Evolutionary conservation across 64 coral and sea anemone genomes (phyloP).

Genomic region (Trachythela sp.): DNA sequence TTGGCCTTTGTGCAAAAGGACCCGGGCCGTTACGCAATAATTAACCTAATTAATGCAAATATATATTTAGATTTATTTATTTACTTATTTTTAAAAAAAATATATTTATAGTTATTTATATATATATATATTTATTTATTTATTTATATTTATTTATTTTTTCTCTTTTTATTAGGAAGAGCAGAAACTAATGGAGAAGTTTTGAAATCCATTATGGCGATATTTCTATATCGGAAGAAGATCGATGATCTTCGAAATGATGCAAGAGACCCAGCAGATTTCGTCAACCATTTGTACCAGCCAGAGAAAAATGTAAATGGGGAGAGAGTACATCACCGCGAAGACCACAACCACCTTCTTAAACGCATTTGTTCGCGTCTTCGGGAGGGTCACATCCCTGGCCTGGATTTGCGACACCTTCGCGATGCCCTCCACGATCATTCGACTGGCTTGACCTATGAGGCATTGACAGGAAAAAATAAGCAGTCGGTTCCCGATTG

Average conservation of each 20-base stretch:
- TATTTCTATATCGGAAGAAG: conserved; percentile 3
- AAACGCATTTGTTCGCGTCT: conserved; percentile 21
- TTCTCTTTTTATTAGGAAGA: conserved; percentile 7
- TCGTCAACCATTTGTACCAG: neutral
- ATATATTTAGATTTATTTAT: too few species aligned
- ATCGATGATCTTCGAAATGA: neutral
- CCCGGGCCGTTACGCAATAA: too few species aligned
- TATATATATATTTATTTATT: too few species aligned
- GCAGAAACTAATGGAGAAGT: neutral
- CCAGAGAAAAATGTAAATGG: neutral
- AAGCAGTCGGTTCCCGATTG: conserved; percentile 66
- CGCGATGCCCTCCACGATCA: conserved; percentile 29
- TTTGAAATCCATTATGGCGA: neutral
- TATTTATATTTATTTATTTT: too few species aligned
- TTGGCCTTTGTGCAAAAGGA: neutral
- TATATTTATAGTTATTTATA: too few species aligned
- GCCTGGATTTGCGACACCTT: conserved; percentile 7
- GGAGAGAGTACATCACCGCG: conserved; percentile 22
- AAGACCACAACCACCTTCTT: conserved; percentile 54
- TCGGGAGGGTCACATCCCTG: conserved; percentile 2
- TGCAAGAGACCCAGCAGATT: neutral
- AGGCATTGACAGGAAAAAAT: conserved; percentile 46
- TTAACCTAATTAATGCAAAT: too few species aligned
- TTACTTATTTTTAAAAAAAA: too few species aligned
- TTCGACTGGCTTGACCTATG: conserved; percentile 43